Base-by-base conservation (phyloP, 1,140 invertebrate species). In the Aphaenogaster rudis region DNA sequence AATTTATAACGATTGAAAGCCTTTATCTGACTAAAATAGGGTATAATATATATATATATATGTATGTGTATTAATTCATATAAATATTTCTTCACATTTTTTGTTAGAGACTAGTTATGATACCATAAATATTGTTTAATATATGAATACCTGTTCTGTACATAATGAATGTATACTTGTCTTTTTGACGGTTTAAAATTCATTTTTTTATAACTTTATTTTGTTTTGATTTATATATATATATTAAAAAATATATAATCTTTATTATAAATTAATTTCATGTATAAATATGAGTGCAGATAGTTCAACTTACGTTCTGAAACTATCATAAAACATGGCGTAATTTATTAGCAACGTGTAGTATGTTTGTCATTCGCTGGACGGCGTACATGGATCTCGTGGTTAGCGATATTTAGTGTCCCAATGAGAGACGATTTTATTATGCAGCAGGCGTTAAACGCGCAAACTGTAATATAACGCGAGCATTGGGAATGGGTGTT, bases 351-450 rank as follows among this genome's bases (percentile, higher is more conserved):
- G n/a, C 36, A 59, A 64, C 17, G n/a, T 45, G 13, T 52, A 79
- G 52, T 28, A 6, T 21, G 48, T 79, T 86, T 86, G 74, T 86
- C 82, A 79, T 86, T 79, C 48, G 50, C 17, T 5, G 59, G 33
- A 76, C 61, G 61, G 39, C 48, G 61, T 79, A 79, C 82, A 77
- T 13, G 15, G 42, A 48, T 64, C 45, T 36, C 61, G 39, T 11
- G 33, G 50, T 72, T 59, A 54, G 61, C 21, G 77, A 80, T 76
- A 87, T 85, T 89, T 79, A 74, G 64, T 69, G 79, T 78, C 63
- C 57, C 74, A 61, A 66, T 67, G 85, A 63, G 50, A 69, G 59
- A 54, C 48, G 67, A 90, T 90, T 90, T 90, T 90, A 90, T 90
- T 88, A 88, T 64, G 76, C 74, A 64, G 42, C 67, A 21, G 21